phyloP scores from a whole-genome alignment of 1,140 invertebrate species.

The Cheumatopsyche charites region DNA sequence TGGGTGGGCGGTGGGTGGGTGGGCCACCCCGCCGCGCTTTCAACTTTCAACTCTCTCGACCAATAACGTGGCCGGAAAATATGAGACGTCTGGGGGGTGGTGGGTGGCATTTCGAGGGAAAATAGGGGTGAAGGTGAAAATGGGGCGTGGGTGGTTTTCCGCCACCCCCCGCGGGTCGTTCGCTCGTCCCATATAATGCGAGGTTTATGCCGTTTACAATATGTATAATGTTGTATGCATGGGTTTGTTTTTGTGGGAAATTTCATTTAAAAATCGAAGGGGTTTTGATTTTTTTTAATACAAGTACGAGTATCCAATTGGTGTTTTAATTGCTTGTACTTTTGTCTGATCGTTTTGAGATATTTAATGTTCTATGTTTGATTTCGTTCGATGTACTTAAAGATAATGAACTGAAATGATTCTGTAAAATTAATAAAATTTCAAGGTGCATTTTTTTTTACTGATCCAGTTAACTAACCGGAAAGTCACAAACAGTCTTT shows the following conservation, averaged over 20 bases:
- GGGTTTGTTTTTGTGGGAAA: too few species aligned
- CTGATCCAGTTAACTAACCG: too few species aligned
- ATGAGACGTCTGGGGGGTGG: constrained; percentile 39
- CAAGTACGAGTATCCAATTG: too few species aligned
- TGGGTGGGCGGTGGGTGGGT: background rate
- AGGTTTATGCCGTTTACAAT: constrained; percentile 24
- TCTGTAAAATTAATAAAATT: too few species aligned
- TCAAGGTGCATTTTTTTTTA: too few species aligned
- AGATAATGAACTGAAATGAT: too few species aligned
- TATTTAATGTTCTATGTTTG: too few species aligned
- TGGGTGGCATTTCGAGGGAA: constrained; percentile 5
- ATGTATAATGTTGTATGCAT: constrained; percentile 23
- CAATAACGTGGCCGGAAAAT: constrained; percentile 49
- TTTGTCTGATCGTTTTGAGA: too few species aligned
- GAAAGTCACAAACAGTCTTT: too few species aligned
- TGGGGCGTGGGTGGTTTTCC: constrained; percentile 5
- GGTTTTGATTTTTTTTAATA: too few species aligned
- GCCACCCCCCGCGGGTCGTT: background rate
- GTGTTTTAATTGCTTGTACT: too few species aligned
- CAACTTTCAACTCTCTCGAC: constrained; percentile 46
- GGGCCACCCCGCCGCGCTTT: constrained; percentile 44
- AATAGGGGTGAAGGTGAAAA: background rate
- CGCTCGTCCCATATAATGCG: constrained; percentile 16
- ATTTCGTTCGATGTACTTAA: too few species aligned
- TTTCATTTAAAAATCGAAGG: background rate